Base-by-base conservation (phyloP, 2,797 vertebrate genomes). In the Poliocrania exsul region DNA sequence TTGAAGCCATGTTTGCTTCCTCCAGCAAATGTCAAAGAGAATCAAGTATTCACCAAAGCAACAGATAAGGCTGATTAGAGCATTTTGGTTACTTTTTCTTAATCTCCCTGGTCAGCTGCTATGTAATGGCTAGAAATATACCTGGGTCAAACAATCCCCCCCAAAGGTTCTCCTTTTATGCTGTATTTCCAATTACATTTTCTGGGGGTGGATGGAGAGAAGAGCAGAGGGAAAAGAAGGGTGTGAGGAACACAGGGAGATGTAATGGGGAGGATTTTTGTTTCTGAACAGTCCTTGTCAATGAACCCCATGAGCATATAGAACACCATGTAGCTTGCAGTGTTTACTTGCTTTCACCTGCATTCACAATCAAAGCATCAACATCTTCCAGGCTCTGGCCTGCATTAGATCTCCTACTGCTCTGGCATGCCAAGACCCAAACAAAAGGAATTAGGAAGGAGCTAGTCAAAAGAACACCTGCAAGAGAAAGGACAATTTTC, bases 271-370 rank as follows among this genome's bases (percentile, higher is more conserved):
- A 53, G 7, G 49, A 69, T 62, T 73, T 70, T 4, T 10, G 13
- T 15, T 20, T 70, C 50, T 57, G 28, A 31, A 46, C 4, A 60
- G 19, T n/a, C 31, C 21, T 50, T 77, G 35, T 11, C 3, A 10
- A 40, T 13, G 13, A 83, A 61, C 13, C n/a, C 15, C 6, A 1
- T 13, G 13, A 85, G 29, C 20, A 24, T 1, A 60, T 28, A 56
- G 54, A 72, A 80, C 14, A 58, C 26, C n/a, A 37, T 0, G 0
- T 14, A 2, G 1, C 11, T 6, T 53, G 56, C 18, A 70, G 35
- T 25, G 25, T 70, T 57, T 38, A 44, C 31, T 33, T 81, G 33
- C 33, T 61, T 72, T 77, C 26, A 75, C 11, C 33, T 17, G 11
- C 24, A 13, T 75, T 67, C 18, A 3, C 46, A 84, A 31, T 62